Base-by-base conservation (phyloP, 1,140 invertebrate species). In the Zaprionus ghesquierei region DNA sequence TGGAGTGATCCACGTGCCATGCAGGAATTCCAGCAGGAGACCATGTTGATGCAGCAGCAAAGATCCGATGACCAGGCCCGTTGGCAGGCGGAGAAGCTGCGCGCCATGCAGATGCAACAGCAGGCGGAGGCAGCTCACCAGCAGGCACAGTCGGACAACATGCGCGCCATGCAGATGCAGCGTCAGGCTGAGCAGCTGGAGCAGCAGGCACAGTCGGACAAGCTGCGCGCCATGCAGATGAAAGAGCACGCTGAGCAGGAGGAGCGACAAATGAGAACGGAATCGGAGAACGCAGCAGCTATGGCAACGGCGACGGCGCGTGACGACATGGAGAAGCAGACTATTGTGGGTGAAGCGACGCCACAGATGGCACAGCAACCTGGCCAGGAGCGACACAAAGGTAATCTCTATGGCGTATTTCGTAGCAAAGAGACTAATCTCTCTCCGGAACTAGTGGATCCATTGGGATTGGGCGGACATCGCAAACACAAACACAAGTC, bases 371-470 rank as follows among this genome's bases (percentile, higher is more conserved):
- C 77, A 8, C 69, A 82, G 10, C 63, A 59, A 27, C 27, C 44
- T 18, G 75, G 49, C 18, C 63, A 76, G 68, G 82, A 76, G 23
- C 77, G 90, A 5, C 77, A 81, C 58, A 90, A 89, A 91, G 90
- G 90, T 91, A 91, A 91, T 87, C 82, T 91, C 44, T 91, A 61
- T 62, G 89, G 82, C 10, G 80, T 91, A 38, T 81, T 89, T 31
- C 90, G 69, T 33, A 75, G 31, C 44, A 60, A 50, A 56, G 55
- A 71, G 25, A 58, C 74, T 64, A 69, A 75, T 51, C 53, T 53
- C n/a, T 75, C 18, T 10, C 25, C 66, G 46, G 44, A 41, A 2
- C 60, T 73, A 81, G 75, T 54, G 55, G 76, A 82, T 51, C 0
- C 61, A 1, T 20, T 89, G 10, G 84, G 79, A 5, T 23, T 89